These are phyloP conservation scores for Onychomys leucogaster DNA, from an alignment of 2,797 vertebrate species.

Conservation along the genomic window DNA sequence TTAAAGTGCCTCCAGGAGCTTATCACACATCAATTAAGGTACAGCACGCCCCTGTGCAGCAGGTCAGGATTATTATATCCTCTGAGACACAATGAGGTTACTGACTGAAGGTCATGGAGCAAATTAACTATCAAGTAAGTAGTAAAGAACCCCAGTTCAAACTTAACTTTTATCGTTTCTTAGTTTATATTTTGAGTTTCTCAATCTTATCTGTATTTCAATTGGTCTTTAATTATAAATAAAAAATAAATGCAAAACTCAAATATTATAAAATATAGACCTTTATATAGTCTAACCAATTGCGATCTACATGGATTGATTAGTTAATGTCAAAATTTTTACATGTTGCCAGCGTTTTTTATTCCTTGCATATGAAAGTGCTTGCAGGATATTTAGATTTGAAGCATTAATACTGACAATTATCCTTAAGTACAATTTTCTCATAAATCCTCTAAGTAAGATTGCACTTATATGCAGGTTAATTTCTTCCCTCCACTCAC, in stretches of 20 bases:
- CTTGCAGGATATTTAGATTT: conserved; percentile 41
- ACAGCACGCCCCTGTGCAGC: conserved; percentile 77
- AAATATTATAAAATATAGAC: conserved; percentile 53
- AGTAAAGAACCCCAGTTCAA: conserved; percentile 61
- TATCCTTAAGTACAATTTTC: conserved; percentile 60
- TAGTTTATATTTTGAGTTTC: conserved; percentile 41
- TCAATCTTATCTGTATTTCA: conserved; percentile 23
- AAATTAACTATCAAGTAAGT: conserved; percentile 73
- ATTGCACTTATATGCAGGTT: conserved; percentile 54
- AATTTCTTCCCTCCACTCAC: conserved; percentile 7
- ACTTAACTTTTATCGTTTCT: conserved; percentile 61
- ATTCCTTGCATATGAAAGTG: neutral
- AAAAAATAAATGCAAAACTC: conserved; percentile 32
- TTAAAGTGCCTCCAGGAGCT: conserved; percentile 78
- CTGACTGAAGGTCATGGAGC: conserved; percentile 78
- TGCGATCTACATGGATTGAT: conserved; percentile 4
- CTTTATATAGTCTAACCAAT: conserved; percentile 15
- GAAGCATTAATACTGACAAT: conserved; percentile 57
- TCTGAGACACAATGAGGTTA: conserved; percentile 77
- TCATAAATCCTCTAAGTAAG: conserved; percentile 56
- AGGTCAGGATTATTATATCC: conserved; percentile 81
- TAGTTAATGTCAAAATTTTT: conserved; percentile 48
- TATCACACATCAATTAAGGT: conserved; percentile 83
- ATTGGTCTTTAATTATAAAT: conserved; percentile 53
- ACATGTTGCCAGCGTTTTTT: conserved; percentile 33